A percentile compares a stretch with the other conserved stretches of the same genome.
phyloP scores from a whole-genome alignment of 1,140 invertebrate species.

The Phocides pigmalion region DNA sequence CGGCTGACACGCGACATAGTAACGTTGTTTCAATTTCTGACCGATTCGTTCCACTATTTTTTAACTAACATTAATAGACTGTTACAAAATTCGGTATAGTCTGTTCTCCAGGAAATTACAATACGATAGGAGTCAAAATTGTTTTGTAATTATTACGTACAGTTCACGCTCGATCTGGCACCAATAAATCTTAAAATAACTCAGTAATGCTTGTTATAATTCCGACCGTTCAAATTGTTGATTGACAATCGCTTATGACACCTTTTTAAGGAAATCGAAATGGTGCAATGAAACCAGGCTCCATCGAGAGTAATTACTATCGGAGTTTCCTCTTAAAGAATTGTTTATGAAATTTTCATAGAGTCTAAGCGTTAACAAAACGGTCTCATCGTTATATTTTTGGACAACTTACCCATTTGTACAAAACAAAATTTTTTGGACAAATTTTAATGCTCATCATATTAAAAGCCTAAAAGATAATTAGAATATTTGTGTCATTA shows the following conservation, averaged over 20 bases:
- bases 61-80: conserved; percentile 30
- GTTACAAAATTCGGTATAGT: conserved; percentile 27
- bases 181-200: neutral
- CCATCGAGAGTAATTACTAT: too few relatives aligned
- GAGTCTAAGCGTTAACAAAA: too few relatives aligned
- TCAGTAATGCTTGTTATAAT: neutral
- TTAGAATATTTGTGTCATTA: too few relatives aligned
- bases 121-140: conserved; percentile 6
- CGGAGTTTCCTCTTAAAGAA: too few relatives aligned
- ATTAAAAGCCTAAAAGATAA: too few relatives aligned
- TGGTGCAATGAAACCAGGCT: neutral
- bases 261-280: neutral
- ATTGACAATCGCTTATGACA: conserved; percentile 1
- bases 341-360: too few relatives aligned
- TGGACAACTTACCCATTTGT: too few relatives aligned
- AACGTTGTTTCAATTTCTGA: conserved; percentile 41
- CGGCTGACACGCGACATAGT: conserved; percentile 41
- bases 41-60: conserved; percentile 44
- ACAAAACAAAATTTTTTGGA: too few relatives aligned
- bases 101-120: conserved; percentile 9
- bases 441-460: too few relatives aligned
- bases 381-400: too few relatives aligned
- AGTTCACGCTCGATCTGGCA: neutral
- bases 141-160: conserved; percentile 16
- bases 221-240: neutral